A percentile compares a stretch with the other conserved stretches of the same genome.
Evolutionary conservation across 2,797 vertebrate species (phyloP).

Genomic region (Sebastes trivittatus): DNA sequence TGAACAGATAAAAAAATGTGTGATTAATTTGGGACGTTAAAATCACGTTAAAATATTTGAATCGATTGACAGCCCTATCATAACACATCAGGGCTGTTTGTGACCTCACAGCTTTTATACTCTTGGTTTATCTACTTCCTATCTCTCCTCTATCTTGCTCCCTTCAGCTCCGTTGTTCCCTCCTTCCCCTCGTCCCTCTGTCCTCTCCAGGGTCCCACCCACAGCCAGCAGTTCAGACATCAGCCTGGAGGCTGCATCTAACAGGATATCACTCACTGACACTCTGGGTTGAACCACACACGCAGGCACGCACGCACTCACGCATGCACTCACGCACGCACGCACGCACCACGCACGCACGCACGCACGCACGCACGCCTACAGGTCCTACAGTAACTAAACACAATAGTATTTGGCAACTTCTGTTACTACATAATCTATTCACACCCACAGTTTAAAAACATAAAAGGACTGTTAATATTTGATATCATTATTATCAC

Average conservation of each 20-base stretch:
- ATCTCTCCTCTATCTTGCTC: constrained; percentile 15
- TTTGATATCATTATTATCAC: neutral
- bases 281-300: constrained; percentile 37
- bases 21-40: too few relatives aligned
- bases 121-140: constrained; percentile 24
- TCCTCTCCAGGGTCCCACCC: constrained; percentile 61
- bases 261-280: constrained; percentile 66
- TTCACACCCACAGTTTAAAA: constrained; percentile 20
- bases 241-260: constrained; percentile 52
- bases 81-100: constrained; percentile 30
- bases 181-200: constrained; percentile 21
- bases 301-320: constrained; percentile 24
- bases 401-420: constrained; percentile 33
- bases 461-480: neutral
- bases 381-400: constrained; percentile 34
- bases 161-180: constrained; percentile 34
- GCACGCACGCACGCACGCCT: constrained; percentile 21
- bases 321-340: constrained; percentile 26
- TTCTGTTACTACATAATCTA: constrained; percentile 23
- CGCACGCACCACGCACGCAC: constrained; percentile 31
- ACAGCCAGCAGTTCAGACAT: constrained; percentile 56
- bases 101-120: constrained; percentile 19
- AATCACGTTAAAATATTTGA: too few relatives aligned
- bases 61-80: too few relatives aligned
- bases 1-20: too few relatives aligned